Percentiles rank a stretch among this genome's conserved stretches.
phyloP scores from a whole-genome alignment of 1,140 invertebrate species.

The Drosophila carrolli region DNA sequence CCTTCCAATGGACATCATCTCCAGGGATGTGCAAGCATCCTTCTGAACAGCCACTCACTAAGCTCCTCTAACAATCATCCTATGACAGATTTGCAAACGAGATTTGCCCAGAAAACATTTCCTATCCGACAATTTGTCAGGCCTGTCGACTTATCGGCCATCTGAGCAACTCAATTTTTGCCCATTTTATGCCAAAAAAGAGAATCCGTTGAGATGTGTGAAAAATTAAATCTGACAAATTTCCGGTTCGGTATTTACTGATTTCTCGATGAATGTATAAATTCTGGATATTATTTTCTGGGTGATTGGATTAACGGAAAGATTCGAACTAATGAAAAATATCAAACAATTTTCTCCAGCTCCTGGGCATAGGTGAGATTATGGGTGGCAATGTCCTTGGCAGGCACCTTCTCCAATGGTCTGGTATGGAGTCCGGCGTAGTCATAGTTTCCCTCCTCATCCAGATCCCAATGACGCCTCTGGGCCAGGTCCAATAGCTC shows the following conservation, averaged over 20 bases:
- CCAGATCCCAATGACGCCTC: constrained; percentile 92
- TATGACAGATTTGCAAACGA: constrained; percentile 46
- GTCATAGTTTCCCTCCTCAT: constrained; percentile 91
- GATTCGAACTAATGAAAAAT: constrained; percentile 3
- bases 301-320: constrained; percentile 47
- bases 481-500: constrained; percentile 91
- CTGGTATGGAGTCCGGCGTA: constrained; percentile 89
- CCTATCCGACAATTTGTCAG: constrained; percentile 41
- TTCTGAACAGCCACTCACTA: constrained; percentile 19
- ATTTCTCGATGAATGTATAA: constrained; percentile 3
- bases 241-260: constrained; percentile 44
- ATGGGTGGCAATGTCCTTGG: constrained; percentile 94
- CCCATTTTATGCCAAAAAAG: constrained; percentile 36
- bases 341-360: constrained; percentile 98
- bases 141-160: constrained; percentile 59
- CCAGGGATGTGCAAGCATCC: constrained; percentile 17
- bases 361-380: constrained; percentile 98
- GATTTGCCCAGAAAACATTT: constrained; percentile 15
- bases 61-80: constrained; percentile 45
- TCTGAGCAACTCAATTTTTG: constrained; percentile 44
- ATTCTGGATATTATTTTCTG: constrained; percentile 49
- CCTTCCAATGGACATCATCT: background rate
- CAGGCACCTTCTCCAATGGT: constrained; percentile 92
- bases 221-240: constrained; percentile 80
- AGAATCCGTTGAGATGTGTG: constrained; percentile 58